Percentiles rank a stretch among this genome's conserved stretches.
These are phyloP conservation scores for Sebastes taczanowskii DNA, from an alignment of 2,797 vertebrate genomes.

Conservation along the genomic window DNA sequence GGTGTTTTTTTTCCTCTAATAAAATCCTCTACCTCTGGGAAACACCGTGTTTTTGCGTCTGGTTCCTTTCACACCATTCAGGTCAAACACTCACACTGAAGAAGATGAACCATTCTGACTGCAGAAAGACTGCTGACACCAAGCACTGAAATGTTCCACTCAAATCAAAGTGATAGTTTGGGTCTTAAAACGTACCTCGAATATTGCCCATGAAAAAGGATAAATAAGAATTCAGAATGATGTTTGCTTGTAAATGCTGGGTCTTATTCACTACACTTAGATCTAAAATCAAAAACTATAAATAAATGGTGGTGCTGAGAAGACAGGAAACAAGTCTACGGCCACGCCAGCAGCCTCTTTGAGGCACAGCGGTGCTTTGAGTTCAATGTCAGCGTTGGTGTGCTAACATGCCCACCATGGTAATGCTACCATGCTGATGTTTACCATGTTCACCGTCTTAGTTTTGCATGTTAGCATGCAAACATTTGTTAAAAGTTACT, in stretches of 20 bases:
- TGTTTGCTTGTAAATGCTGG: conserved; percentile 4
- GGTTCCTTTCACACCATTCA: neutral
- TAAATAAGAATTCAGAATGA: neutral
- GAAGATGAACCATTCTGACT: neutral
- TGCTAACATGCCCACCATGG: neutral
- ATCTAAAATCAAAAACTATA: neutral
- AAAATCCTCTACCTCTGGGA: conserved; percentile 91
- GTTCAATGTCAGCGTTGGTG: neutral
- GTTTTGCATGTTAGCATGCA: neutral
- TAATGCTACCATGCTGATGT: neutral
- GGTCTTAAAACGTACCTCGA: neutral
- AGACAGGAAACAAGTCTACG: neutral
- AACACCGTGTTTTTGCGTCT: conserved; percentile 32
- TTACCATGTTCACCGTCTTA: neutral
- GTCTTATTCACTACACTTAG: neutral
- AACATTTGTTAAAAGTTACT: neutral
- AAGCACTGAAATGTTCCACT: neutral
- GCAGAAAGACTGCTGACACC: neutral
- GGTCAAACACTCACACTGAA: conserved; percentile 1
- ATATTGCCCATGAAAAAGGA: neutral
- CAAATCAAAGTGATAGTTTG: neutral
- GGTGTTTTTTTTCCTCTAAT: conserved; percentile 85
- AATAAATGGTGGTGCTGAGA: neutral
- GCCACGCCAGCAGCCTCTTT: neutral
- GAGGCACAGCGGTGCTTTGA: neutral